Evolutionary conservation across 2,888 invertebrate genomes (phyloP).

Genomic region (Parelbella ahira): DNA sequence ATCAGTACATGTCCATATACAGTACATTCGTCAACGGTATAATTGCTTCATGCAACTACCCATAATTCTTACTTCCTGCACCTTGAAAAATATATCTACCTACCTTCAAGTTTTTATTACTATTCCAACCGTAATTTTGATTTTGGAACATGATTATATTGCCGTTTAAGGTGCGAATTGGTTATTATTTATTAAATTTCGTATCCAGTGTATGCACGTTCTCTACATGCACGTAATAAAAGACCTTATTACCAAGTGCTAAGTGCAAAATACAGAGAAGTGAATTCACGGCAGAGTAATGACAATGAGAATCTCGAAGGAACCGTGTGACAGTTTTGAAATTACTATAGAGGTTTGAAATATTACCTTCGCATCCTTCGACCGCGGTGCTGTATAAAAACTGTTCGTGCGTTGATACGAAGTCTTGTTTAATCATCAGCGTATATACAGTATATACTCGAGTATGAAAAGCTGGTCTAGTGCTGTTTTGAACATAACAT

Average conservation of each 20-base stretch:
- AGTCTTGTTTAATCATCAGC: too few relatives aligned
- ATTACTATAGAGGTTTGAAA: conserved; percentile 45
- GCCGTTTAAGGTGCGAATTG: conserved; percentile 3
- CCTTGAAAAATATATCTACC: neutral
- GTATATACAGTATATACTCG: too few relatives aligned
- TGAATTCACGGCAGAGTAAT: conserved; percentile 37
- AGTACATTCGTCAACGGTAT: conserved; percentile 2
- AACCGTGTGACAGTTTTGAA: conserved; percentile 51
- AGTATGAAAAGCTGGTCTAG: too few relatives aligned
- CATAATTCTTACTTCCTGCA: conserved; percentile 6
- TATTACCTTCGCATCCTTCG: conserved; percentile 37
- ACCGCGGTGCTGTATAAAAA: conserved; percentile 11
- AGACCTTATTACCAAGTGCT: conserved; percentile 15
- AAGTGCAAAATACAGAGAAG: neutral
- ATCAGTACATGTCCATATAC: conserved; percentile 10
- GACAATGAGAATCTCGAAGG: conserved; percentile 41
- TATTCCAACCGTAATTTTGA: conserved; percentile 10
- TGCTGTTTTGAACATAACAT: too few relatives aligned
- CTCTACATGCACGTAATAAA: conserved; percentile 1
- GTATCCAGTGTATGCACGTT: too few relatives aligned
- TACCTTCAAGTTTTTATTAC: too few relatives aligned
- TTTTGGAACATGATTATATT: conserved; percentile 2
- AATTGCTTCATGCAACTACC: conserved; percentile 6
- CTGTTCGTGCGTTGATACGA: neutral
- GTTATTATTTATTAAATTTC: conserved; percentile 11